Conservation (phyloP, 2,888 invertebrate genomes). For the Geotrupes spiniger region DNA sequence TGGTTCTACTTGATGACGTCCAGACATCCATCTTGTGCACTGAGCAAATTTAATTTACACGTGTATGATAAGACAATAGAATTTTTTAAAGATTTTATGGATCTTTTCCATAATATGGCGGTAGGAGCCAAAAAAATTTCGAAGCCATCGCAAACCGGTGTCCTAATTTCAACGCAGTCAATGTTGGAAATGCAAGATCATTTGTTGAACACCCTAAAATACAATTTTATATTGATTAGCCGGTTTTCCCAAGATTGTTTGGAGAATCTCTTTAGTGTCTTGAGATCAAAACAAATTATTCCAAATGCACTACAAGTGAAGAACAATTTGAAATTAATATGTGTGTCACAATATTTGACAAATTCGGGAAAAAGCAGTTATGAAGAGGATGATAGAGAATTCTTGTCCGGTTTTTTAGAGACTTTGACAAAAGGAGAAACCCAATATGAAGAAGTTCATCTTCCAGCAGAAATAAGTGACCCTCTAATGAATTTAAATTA, state of each 20-base stretch:
- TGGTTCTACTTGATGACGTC: too few species aligned
- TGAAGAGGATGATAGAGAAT: conserved; percentile 20
- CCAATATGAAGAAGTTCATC: too few species aligned
- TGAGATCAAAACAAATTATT: too few species aligned
- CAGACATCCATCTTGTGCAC: background rate
- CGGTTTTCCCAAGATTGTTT: too few species aligned
- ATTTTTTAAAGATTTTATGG: background rate
- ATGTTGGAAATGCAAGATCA: background rate
- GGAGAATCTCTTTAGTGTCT: too few species aligned
- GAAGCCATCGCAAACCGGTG: background rate
- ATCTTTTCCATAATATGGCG: background rate
- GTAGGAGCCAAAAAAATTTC: background rate
- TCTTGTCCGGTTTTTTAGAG: conserved; percentile 25
- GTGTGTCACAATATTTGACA: conserved; percentile 6
- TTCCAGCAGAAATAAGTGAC: too few species aligned
- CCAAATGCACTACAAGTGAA: too few species aligned
- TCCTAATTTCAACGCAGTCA: background rate
- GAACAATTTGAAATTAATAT: too few species aligned
- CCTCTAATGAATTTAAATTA: too few species aligned
- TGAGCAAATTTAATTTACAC: background rate
- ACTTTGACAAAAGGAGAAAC: conserved; percentile 1
- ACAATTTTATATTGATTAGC: background rate
- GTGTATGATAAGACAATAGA: background rate
- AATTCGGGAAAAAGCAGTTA: background rate
- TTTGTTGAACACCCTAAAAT: too few species aligned